Percentiles rank a stretch among this genome's conserved stretches.
Conservation (phyloP, 2,113 vertebrate genomes). For the Rynchops niger region DNA sequence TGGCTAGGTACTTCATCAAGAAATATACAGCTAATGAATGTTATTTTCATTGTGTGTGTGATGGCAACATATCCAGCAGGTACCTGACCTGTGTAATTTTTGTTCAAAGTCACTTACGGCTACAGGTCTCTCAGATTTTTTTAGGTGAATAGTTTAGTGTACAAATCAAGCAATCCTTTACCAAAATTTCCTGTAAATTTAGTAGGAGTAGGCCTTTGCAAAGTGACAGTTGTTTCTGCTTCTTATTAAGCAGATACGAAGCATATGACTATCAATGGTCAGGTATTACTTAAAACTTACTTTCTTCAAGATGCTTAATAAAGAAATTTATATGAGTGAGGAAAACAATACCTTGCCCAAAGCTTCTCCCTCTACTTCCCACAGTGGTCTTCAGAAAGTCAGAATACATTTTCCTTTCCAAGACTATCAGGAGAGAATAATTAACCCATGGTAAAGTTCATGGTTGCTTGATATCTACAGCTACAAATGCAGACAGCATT, state of each 20-base stretch:
- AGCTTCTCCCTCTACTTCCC: not conserved
- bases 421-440: not conserved
- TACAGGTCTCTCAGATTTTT: not conserved
- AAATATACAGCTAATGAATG: not conserved
- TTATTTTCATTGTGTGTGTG: not conserved
- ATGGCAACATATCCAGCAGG: not conserved
- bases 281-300: not conserved
- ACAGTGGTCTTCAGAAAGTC: not conserved
- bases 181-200: not conserved
- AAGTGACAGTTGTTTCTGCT: not conserved
- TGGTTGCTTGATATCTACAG: not conserved
- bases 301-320: not conserved
- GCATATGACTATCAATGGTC: not conserved
- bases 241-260: not conserved
- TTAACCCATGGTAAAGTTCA: not conserved
- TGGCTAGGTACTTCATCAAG: not conserved
- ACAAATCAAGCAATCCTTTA: not conserved
- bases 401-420: not conserved
- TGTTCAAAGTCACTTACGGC: rapidly evolving
- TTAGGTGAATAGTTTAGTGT: not conserved
- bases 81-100: not conserved
- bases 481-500: not conserved
- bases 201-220: not conserved
- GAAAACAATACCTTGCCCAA: not conserved
- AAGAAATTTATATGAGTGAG: not conserved